Conservation (phyloP, 2,113 vertebrate genomes). For the Acrocephalus arundinaceus region DNA sequence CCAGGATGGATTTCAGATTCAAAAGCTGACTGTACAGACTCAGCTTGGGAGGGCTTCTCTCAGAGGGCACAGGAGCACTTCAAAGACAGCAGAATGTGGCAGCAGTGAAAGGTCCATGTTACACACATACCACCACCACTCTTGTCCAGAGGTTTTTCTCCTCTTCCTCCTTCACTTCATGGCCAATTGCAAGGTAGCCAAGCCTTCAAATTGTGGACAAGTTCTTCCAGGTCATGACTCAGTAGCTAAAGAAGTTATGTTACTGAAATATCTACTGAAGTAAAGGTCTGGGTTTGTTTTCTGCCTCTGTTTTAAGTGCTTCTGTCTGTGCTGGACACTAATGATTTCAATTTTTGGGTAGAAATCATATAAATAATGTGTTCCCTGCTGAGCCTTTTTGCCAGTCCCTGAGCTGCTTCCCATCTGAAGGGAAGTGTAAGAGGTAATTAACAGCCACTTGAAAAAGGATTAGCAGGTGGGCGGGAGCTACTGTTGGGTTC, state of each 20-base stretch:
- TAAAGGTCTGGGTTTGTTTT: neutral
- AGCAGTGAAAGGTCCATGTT: neutral
- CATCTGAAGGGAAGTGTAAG: constrained; percentile 48
- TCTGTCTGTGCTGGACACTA: constrained; percentile 20
- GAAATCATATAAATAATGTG: constrained; percentile 15
- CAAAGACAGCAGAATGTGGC: neutral
- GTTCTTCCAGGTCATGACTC: neutral
- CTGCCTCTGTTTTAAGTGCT: neutral
- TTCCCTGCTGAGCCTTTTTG: constrained; percentile 40
- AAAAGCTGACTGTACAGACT: neutral
- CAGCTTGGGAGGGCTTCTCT: neutral
- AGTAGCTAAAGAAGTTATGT: neutral
- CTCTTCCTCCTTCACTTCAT: neutral
- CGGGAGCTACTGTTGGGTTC: constrained; percentile 58
- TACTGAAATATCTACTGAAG: neutral
- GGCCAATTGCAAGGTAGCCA: neutral
- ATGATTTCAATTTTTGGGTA: neutral
- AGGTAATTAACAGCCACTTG: constrained; percentile 63
- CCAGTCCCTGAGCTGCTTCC: constrained; percentile 34
- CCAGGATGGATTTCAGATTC: neutral
- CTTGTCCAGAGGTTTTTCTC: neutral
- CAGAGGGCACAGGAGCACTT: neutral
- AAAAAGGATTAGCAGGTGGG: constrained; percentile 60
- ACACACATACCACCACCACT: neutral
- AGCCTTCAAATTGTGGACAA: neutral